Base-by-base conservation (phyloP, 2,888 invertebrate species). In the Tethea ocularis region DNA sequence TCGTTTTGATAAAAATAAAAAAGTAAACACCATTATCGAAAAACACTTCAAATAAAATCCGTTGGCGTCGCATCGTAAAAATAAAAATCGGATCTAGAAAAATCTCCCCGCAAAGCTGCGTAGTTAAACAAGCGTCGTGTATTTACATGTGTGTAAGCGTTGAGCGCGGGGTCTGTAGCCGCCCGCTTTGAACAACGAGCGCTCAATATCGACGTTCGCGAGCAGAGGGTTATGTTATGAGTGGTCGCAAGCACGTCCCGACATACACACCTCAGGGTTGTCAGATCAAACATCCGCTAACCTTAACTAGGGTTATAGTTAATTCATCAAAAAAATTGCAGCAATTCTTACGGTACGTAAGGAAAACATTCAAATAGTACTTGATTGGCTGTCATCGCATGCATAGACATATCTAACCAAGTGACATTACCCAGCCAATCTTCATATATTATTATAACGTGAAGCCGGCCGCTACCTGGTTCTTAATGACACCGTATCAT, bases 401-500 rank as follows among this genome's bases (percentile, higher is more conserved):
- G 11, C 26, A 26, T n/a, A n/a, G n/a, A n/a, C n/a, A 36, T n/a
- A 22, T 5, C n/a, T n/a, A n/a, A 26, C 24, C 24, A 2, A 46
- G 3, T 46, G 46, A 46, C 17, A 0, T n/a, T 29, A 29, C 38
- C 13, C 29, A 46, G 57, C 46, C 52, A 52, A 33, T 22, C 36
- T 17, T 41, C 17, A 33, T 52, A 33, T 56, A 26, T 26, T n/a
- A n/a, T n/a, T n/a, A 4, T 41, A 56, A 59, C 52, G 54, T 24
- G 15, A 52, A 51, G 22, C 60, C 23, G 61, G 41, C 56, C 29
- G 36, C 29, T 38, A 26, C 41, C 41, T 26, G 33, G 22, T 15
- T 46, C 52, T 51, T 74, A 82, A 81, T 74, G 80, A 79, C 72
- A 74, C 71, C 74, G 68, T 80, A 79, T 78, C 81, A 78, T 83